Evolutionary conservation across 2,113 vertebrate species (phyloP), one percentile per base, ranked within the genome.

Genomic region (Amazona vittata): DNA sequence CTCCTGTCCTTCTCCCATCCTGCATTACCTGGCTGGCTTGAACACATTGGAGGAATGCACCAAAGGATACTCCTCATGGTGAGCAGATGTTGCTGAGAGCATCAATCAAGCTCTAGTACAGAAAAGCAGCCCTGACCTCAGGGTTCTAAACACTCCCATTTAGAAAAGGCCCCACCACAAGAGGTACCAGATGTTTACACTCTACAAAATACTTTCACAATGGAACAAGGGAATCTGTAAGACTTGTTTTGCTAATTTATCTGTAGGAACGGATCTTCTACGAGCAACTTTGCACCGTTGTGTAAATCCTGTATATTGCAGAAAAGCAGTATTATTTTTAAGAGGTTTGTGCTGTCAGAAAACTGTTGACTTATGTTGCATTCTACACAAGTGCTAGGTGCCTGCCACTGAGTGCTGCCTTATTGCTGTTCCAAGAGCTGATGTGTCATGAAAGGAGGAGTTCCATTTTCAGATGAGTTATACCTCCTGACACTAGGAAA

Each of bases 281-380:
- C 74, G 83, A 98, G 98, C 94, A 80, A 55, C 87, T 78, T 70
- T 96, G 95, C 93, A 95, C 97, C 97, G 91, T 97, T 91, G 83
- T 98, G 98, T 98, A 98, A 98, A 98, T 98, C 98, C 96, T 98
- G 97, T 98, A 97, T 97, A 98, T 96, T 98, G 97, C 96, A 96
- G 97, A 98, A 79, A 96, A 87, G 96, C 94, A 97, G 98, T 97
- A 96, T 98, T 98, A 97, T 98, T 98, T 90, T 96, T 92, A 88
- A 77, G 96, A 94, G 92, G 95, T 86, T 69, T 90, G 91, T 96
- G 89, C 89, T 96, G 83, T 97, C 93, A 91, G 88, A 90, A 83
- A 65, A 57, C 95, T 96, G 91, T 98, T 98, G 94, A 96, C 96
- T 70, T 93, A 55, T 73, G 74, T 93, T 90, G 90, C 94, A 70